Conservation (phyloP, 2,113 vertebrate genomes). For the Pelecanoides urinatrix region DNA sequence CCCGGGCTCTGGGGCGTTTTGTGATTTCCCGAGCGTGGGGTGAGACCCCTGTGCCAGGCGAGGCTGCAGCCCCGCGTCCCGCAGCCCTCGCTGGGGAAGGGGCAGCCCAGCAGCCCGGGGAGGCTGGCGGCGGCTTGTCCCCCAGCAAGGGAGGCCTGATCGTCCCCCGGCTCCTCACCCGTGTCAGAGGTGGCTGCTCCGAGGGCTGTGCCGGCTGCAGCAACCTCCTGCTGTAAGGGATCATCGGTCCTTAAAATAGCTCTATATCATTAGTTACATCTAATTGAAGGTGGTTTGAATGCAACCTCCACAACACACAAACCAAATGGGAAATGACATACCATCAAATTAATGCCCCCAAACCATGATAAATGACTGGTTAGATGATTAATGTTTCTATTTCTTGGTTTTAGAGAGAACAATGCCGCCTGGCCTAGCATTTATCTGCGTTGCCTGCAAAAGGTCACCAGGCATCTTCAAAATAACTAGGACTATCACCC, state of each 20-base stretch:
- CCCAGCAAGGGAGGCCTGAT: too few relatives aligned
- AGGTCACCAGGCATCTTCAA: constrained; percentile 8
- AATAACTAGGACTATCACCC: neutral
- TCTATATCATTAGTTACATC: constrained; percentile 44
- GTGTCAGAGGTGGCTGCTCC: accelerated
- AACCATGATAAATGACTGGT: constrained; percentile 61
- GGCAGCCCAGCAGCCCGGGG: neutral
- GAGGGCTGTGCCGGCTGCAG: accelerated
- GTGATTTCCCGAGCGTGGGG: accelerated
- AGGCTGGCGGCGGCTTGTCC: too few relatives aligned
- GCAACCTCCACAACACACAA: constrained; percentile 50
- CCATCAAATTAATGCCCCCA: constrained; percentile 54
- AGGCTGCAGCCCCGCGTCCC: accelerated
- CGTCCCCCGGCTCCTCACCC: accelerated
- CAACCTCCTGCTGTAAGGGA: neutral
- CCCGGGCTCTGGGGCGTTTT: accelerated
- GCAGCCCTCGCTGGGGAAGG: neutral
- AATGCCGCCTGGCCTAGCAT: neutral
- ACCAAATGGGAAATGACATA: constrained; percentile 66
- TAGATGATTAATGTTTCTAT: constrained; percentile 58
- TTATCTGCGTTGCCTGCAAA: neutral
- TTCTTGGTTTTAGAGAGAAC: constrained; percentile 56
- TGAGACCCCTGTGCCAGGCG: accelerated
- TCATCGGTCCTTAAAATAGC: constrained; percentile 33
- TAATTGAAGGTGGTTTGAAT: constrained; percentile 59